Evolutionary conservation across 2,888 invertebrate genomes (phyloP).

Genomic region (Phytoseiulus persimilis): DNA sequence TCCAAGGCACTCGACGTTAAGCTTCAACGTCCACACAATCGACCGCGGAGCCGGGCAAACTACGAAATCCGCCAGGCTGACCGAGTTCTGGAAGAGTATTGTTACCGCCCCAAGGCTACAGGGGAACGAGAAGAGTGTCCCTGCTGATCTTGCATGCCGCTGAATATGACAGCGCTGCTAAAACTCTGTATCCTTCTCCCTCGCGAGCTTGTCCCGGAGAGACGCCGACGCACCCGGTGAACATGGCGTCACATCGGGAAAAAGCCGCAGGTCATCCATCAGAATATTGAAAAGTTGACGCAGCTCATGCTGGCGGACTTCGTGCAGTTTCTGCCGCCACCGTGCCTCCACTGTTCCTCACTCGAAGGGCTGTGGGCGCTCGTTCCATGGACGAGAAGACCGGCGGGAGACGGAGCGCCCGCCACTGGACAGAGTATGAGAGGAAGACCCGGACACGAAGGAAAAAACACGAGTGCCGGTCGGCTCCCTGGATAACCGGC

Average conservation of each 20-base stretch:
- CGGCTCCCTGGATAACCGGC: background rate
- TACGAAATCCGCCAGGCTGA: too few relatives aligned
- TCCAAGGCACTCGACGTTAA: background rate
- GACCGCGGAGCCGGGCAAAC: too few relatives aligned
- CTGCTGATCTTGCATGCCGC: background rate
- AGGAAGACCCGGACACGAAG: background rate
- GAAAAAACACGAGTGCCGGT: background rate
- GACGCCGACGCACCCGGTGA: background rate
- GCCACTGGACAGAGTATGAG: background rate
- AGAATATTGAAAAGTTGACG: constrained; percentile 38
- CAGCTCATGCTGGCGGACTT: background rate
- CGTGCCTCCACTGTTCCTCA: background rate
- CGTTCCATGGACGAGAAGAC: background rate
- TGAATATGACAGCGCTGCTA: background rate
- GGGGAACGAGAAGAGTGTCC: background rate
- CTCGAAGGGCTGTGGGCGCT: background rate
- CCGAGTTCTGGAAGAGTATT: background rate
- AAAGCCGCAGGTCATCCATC: constrained; percentile 29
- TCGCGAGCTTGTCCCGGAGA: background rate
- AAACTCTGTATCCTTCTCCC: background rate
- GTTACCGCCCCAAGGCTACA: background rate
- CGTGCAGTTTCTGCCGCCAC: background rate
- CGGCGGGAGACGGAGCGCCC: background rate
- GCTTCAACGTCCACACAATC: background rate
- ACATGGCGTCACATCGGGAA: background rate